Conservation (phyloP, 2,797 vertebrate genomes). For the Crocodylus rhombifer region DNA sequence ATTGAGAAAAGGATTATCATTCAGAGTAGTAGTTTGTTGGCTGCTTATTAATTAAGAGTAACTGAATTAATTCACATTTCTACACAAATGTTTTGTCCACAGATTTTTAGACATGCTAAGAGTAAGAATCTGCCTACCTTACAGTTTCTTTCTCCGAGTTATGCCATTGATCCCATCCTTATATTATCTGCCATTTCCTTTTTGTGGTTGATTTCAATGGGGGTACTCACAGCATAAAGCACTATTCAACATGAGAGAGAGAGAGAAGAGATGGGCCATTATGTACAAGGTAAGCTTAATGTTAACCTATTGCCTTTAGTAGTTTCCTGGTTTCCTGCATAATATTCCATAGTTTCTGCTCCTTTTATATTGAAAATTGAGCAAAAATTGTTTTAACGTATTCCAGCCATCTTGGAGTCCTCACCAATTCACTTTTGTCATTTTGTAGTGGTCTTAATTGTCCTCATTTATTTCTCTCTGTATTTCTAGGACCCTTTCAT, state of each 20-base stretch:
- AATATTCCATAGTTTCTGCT: slow-evolving; percentile 31
- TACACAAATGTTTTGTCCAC: background rate
- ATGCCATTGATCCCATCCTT: background rate
- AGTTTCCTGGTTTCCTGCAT: slow-evolving; percentile 29
- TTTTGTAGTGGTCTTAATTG: background rate
- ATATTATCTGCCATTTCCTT: background rate
- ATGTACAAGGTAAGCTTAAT: slow-evolving; percentile 8
- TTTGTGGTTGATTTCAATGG: background rate
- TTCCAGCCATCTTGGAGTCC: slow-evolving; percentile 11
- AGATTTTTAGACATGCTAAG: background rate
- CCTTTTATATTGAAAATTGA: slow-evolving; percentile 19
- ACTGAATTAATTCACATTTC: background rate
- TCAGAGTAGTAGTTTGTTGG: background rate
- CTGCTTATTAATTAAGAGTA: accelerated
- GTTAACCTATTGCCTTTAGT: background rate
- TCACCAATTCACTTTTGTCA: slow-evolving; percentile 9
- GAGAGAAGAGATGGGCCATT: background rate
- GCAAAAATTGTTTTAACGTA: slow-evolving; percentile 6
- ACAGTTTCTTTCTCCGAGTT: background rate
- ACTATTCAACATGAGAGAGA: slow-evolving; percentile 1
- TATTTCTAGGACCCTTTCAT: slow-evolving; percentile 51
- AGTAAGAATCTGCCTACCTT: background rate
- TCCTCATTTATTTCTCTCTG: background rate
- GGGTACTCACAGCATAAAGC: background rate
- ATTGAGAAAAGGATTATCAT: background rate